Base-by-base conservation (phyloP, 2,797 vertebrate genomes). In the Crocidura indochinensis region DNA sequence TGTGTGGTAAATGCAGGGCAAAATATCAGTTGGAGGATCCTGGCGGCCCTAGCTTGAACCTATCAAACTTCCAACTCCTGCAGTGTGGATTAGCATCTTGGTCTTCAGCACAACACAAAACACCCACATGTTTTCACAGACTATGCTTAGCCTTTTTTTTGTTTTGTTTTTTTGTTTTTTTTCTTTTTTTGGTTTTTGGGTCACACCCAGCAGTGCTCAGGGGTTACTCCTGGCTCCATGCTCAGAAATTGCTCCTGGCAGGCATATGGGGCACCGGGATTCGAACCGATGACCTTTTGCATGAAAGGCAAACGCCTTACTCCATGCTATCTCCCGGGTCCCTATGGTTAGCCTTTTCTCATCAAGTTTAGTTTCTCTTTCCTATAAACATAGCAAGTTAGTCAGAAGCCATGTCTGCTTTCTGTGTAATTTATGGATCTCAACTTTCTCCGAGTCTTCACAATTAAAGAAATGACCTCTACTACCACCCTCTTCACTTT, bases 361-460 rank as follows among this genome's bases (percentile, higher is more conserved):
- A 86, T 31, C 29, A 49, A 85, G 38, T 67, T 79, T 74, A 69
- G 56, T 14, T 10, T 38, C 31, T 12, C 72, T 24, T 14, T 87
- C 72, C 44, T 47, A 24, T 22, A 49, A 75, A 19, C 60, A 20
- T 2, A 71, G 49, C 29, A 31, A 2, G 27, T 27, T 46, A 27
- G 10, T 44, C 17, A 44, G 69, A 67, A 76, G 15, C 6, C n/a
- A 10, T n/a, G 9, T 65, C 47, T 76, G 46, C 78, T 64, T 78
- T 76, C 67, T 79, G 72, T 67, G 73, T 53, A 17, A 14, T 53
- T 64, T 49, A 73, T 84, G 44, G 15, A 44, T 69, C 81, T 86
- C 62, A 8, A 38, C 53, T 15, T 68, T n/a, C 75, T 17, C 72
- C 6, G 60, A 53, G 46, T 19, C 53, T 75, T 22, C 38, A 69